Evolutionary conservation across 2,797 vertebrate genomes (phyloP).

Genomic region (Semotilus atromaculatus): DNA sequence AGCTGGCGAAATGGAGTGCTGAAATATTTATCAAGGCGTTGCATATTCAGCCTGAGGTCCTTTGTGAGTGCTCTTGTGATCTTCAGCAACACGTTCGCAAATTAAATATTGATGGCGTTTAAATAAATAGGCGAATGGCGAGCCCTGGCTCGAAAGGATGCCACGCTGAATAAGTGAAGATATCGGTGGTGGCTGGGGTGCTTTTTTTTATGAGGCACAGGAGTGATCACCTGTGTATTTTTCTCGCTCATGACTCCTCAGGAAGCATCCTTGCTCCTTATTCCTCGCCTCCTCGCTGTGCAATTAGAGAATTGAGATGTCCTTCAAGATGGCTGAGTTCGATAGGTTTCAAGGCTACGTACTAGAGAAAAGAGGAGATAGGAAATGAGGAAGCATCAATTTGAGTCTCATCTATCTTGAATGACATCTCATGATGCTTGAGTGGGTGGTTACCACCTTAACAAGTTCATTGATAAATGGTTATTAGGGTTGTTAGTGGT

Average conservation of each 20-base stretch:
- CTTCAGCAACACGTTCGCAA: constrained; percentile 79
- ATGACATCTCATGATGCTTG: background rate
- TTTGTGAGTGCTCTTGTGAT: constrained; percentile 83
- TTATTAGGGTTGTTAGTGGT: background rate
- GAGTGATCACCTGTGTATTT: constrained; percentile 2
- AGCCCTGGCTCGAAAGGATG: constrained; percentile 55
- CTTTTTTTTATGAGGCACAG: constrained; percentile 18
- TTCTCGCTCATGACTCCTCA: too few relatives aligned
- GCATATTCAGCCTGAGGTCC: constrained; percentile 82
- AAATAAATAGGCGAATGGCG: constrained; percentile 78
- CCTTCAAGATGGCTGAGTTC: too few relatives aligned
- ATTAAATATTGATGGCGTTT: constrained; percentile 85
- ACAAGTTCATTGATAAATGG: background rate
- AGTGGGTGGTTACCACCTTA: background rate
- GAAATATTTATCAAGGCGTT: constrained; percentile 83
- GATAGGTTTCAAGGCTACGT: too few relatives aligned
- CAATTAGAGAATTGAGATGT: too few relatives aligned
- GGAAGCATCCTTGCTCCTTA: too few relatives aligned
- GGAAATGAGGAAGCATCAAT: too few relatives aligned
- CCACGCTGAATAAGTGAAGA: constrained; percentile 26
- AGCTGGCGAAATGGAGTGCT: constrained; percentile 76
- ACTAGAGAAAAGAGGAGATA: too few relatives aligned
- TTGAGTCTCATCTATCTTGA: too few relatives aligned
- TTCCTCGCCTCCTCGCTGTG: too few relatives aligned
- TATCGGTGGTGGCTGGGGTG: constrained; percentile 13